These are phyloP conservation scores for Ganaspis sp. DNA, from an alignment of 1,140 invertebrate genomes.

Conservation along the genomic window DNA sequence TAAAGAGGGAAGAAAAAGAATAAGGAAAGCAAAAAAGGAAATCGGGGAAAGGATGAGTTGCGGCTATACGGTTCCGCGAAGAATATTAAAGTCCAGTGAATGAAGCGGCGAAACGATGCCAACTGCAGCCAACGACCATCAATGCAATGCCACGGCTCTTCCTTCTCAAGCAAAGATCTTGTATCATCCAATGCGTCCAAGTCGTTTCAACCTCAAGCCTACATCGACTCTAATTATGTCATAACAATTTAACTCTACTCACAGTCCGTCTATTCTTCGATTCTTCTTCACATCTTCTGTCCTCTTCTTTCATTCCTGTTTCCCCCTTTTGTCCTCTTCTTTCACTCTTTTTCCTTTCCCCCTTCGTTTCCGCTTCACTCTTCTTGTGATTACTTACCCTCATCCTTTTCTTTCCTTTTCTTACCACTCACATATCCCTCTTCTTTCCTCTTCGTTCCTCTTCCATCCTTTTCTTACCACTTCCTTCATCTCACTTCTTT, in stretches of 20 bases:
- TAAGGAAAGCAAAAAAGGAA: conserved; percentile 42
- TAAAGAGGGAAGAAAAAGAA: conserved; percentile 46
- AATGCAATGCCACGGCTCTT: conserved; percentile 25
- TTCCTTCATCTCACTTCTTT: too few relatives aligned
- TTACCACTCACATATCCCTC: too few relatives aligned
- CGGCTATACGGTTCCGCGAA: conserved; percentile 54
- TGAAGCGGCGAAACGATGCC: conserved; percentile 56
- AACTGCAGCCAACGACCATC: conserved; percentile 23
- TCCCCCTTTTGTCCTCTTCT: too few relatives aligned
- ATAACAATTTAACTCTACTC: conserved; percentile 67
- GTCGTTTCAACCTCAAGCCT: conserved; percentile 34
- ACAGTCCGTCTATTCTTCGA: conserved; percentile 27
- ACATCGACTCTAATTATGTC: conserved; percentile 69
- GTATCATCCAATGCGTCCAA: neutral
- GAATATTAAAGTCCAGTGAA: conserved; percentile 59
- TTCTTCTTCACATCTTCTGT: conserved; percentile 30
- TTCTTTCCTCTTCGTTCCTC: too few relatives aligned
- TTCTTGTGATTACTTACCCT: too few relatives aligned
- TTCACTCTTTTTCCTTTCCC: too few relatives aligned
- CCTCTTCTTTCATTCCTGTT: conserved; percentile 18
- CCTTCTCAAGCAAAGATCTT: conserved; percentile 15
- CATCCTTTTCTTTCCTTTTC: too few relatives aligned
- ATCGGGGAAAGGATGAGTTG: conserved; percentile 48
- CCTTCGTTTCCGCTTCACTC: too few relatives aligned
- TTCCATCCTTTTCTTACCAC: too few relatives aligned